These are phyloP conservation scores for Toxostoma redivivum DNA, from an alignment of 2,113 vertebrate genomes.

Conservation along the genomic window DNA sequence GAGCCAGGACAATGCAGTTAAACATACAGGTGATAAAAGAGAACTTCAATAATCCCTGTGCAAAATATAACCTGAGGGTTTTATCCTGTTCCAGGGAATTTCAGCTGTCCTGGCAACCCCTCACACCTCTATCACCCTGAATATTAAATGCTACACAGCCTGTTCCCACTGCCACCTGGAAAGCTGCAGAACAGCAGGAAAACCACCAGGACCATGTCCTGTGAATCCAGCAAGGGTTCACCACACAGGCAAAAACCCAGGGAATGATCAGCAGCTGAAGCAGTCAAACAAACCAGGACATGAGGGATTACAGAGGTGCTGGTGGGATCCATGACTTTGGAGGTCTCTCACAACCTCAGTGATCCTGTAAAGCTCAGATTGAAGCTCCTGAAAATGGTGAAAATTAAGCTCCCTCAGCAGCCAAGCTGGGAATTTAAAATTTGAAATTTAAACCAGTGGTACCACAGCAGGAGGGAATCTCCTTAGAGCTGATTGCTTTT, in stretches of 20 bases:
- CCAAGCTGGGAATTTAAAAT: not conserved
- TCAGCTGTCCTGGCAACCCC: not conserved
- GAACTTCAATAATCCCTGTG: not conserved
- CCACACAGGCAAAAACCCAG: rapidly evolving
- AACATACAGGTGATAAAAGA: rapidly evolving
- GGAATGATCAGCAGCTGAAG: not conserved
- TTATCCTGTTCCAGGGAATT: not conserved
- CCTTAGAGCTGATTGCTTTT: not conserved
- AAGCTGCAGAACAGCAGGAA: not conserved
- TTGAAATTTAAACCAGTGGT: not conserved
- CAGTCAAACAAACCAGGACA: not conserved
- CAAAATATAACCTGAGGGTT: not conserved
- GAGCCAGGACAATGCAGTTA: not conserved
- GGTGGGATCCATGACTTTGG: not conserved
- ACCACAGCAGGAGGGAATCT: not conserved
- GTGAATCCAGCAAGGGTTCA: not conserved
- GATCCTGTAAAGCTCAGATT: not conserved
- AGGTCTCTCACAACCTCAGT: not conserved
- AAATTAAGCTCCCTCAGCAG: not conserved
- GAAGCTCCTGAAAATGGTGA: not conserved
- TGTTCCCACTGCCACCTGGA: not conserved
- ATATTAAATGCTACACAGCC: not conserved
- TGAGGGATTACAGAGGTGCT: not conserved
- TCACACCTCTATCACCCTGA: not conserved
- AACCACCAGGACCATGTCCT: not conserved